Evolutionary conservation across 2,113 vertebrate species (phyloP).

Genomic region (Pseudorhombus dupliciocellatus): DNA sequence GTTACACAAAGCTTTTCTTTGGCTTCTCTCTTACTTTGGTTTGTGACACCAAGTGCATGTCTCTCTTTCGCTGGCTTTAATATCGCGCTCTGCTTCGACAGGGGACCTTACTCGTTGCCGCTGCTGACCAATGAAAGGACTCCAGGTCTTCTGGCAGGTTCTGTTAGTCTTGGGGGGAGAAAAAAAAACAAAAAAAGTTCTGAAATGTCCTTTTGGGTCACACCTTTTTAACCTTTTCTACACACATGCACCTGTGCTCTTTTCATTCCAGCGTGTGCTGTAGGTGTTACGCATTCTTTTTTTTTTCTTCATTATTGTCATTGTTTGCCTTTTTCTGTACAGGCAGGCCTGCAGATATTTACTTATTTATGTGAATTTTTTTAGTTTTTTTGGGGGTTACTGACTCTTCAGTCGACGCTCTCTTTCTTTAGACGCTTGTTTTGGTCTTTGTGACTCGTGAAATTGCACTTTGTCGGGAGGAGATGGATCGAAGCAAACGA

Average conservation of each 20-base stretch:
- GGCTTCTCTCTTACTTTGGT: neutral
- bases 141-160: neutral
- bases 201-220: conserved; percentile 13
- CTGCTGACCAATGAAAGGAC: conserved; percentile 23
- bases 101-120: conserved; percentile 11
- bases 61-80: conserved; percentile 31
- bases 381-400: conserved; percentile 12
- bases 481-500: conserved; percentile 68
- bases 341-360: conserved; percentile 82
- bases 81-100: conserved; percentile 43
- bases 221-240: conserved; percentile 9
- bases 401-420: conserved; percentile 51
- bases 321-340: conserved; percentile 74
- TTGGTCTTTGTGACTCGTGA: conserved; percentile 69
- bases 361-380: conserved; percentile 75
- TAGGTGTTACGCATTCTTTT: conserved; percentile 35
- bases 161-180: conserved; percentile 2
- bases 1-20: conserved; percentile 26
- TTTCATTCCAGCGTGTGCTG: conserved; percentile 68
- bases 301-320: conserved; percentile 34
- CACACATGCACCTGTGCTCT: conserved; percentile 41
- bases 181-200: neutral
- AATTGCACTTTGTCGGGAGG: conserved; percentile 79
- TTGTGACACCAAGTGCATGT: conserved; percentile 23
- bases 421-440: conserved; percentile 57